Base-by-base conservation (phyloP, 2,113 vertebrate genomes). In the Ellobius talpinus region DNA sequence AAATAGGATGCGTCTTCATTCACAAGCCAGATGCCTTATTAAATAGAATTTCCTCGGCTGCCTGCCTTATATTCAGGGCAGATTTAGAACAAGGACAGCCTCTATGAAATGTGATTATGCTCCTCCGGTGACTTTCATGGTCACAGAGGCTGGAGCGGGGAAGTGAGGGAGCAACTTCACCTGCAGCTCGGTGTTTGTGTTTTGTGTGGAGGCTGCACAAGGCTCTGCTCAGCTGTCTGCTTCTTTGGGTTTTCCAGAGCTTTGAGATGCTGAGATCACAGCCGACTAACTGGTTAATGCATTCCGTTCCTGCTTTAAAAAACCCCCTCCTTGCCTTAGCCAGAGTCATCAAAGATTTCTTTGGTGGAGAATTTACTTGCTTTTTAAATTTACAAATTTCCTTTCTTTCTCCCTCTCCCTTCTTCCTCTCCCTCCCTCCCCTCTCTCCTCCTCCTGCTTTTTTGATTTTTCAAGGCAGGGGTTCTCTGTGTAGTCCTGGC, bases 21-120 rank as follows among this genome's bases (percentile, higher is more conserved):
- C 81, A 89, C 91, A 96, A 97, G 89, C 96, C 97, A 97, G 97
- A 97, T 98, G 96, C 96, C 97, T 96, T 96, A 96, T 95, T 97
- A 97, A 97, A 91, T 94, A 93, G 82, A 96, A 96, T 97, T 98
- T 97, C 87, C 96, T 96, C 87, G 94, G 91, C 92, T 98, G 93
- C 63, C 87, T 98, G 96, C 89, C 91, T 96, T 95, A 89, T 96
- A 91, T 95, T 97, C 92, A 95, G 89, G 95, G 87, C 79, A 84
- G 82, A 97, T 94, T 97, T 97, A 91, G 96, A 96, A 87, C 73
- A 96, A 97, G 94, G 96, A 89, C 81, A 95, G 97, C 84, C 93
- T 96, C 96, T 97, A 70, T 92, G 93, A 94, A 97, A 96, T 96
- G 79, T 95, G 96, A 97, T 96, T 97, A 91, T 96, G 81, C 39